phyloP scores from a whole-genome alignment of 2,113 vertebrate genomes.

The Danio rerio region GRCz12tu NC_133185.1:38064001-38064500 shows the following conservation, averaged over 20 bases:
- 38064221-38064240: conserved; percentile 26
- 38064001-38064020: too few species aligned
- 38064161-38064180: conserved; percentile 8
- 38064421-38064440: conserved; percentile 41
- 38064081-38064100: background rate
- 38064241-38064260: conserved; percentile 58
- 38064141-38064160: background rate
- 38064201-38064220: conserved; percentile 2
- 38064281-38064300: background rate
- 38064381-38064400: conserved; percentile 51
- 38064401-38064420: conserved; percentile 53
- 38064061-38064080: background rate
- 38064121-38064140: background rate
- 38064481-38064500: conserved; percentile 12
- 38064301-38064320: conserved; percentile 29
- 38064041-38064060: background rate
- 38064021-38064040: background rate
- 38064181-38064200: conserved; percentile 3
- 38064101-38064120: background rate
- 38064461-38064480: conserved; percentile 30
- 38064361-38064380: conserved; percentile 57
- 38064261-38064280: conserved; percentile 53
- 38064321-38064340: conserved; percentile 52
- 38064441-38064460: conserved; percentile 39
- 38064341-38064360: conserved; percentile 49